A percentile compares a stretch with the other conserved stretches of the same genome.
Conservation (phyloP, 2,888 invertebrate species). For the Adelphocoris suturalis region DNA sequence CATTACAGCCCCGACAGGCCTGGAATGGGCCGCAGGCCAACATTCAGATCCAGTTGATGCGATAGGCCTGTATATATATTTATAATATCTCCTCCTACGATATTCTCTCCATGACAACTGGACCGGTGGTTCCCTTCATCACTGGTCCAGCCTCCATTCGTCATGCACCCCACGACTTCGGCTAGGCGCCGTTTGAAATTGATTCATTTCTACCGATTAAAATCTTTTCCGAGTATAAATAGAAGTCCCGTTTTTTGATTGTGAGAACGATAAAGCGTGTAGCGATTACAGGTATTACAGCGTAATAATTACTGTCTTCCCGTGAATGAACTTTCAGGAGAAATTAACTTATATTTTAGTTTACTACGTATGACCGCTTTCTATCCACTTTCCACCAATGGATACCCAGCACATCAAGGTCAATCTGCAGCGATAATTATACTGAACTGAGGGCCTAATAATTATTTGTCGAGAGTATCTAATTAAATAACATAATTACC, state of each 20-base stretch:
- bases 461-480: too few species aligned
- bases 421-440: too few species aligned
- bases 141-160: background rate
- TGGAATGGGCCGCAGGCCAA: constrained; percentile 6
- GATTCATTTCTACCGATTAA: background rate
- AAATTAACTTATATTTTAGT: too few species aligned
- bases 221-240: background rate
- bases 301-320: background rate
- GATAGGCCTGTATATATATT: background rate
- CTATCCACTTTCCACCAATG: too few species aligned
- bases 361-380: too few species aligned
- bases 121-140: background rate
- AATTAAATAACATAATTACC: too few species aligned
- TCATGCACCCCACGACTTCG: background rate
- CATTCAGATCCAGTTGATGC: background rate
- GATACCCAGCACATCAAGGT: too few species aligned
- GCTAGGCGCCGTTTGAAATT: background rate
- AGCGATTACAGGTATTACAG: background rate
- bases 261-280: background rate
- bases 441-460: too few species aligned
- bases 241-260: background rate
- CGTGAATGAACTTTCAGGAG: background rate
- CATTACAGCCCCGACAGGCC: background rate
- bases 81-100: background rate
- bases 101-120: background rate